These are phyloP conservation scores for Tamandua tetradactyla DNA, from an alignment of 2,797 vertebrate species.

Conservation along the genomic window DNA sequence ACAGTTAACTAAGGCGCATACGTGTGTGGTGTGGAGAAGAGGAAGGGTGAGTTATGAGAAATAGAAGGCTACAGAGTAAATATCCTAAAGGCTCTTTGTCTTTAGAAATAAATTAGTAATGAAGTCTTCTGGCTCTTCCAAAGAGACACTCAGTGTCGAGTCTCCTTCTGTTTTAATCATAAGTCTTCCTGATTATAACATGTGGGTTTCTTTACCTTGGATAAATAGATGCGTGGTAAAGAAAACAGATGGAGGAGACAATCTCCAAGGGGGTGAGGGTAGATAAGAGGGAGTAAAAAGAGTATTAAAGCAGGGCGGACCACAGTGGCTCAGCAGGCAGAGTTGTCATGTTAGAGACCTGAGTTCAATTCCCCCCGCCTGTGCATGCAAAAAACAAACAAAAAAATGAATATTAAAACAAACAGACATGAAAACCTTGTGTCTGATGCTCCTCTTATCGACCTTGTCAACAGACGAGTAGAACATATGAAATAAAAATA, in stretches of 20 bases:
- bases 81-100: background rate
- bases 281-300: background rate
- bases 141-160: background rate
- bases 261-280: background rate
- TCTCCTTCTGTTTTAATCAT: background rate
- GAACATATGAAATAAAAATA: too few species aligned
- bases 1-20: background rate
- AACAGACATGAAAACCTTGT: too few species aligned
- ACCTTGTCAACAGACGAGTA: too few species aligned
- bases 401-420: background rate
- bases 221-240: background rate
- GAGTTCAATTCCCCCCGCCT: too few species aligned
- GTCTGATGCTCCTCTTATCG: too few species aligned
- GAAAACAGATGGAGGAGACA: slow-evolving; percentile 19
- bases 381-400: too few species aligned
- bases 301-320: background rate
- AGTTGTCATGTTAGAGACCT: too few species aligned
- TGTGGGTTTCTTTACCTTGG: slow-evolving; percentile 8
- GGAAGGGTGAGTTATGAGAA: background rate
- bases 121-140: background rate
- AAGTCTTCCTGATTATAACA: slow-evolving; percentile 5
- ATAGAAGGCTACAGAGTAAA: background rate
- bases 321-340: too few species aligned
- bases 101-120: slow-evolving; percentile 4
- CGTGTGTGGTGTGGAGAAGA: background rate